Conservation (phyloP, 2,113 vertebrate genomes). For the Pontoporia blainvillei region DNA sequence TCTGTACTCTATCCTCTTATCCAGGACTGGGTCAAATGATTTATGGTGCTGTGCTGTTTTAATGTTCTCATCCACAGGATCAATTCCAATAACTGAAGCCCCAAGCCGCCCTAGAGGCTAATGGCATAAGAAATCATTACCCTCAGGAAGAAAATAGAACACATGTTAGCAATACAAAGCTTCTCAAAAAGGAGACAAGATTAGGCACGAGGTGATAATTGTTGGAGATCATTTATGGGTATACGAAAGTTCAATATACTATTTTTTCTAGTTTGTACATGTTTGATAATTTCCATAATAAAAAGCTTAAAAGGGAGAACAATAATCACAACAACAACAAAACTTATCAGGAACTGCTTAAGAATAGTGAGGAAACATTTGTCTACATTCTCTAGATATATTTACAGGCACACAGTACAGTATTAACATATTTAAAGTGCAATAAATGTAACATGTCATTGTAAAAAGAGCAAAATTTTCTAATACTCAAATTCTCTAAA, state of each 20-base stretch:
- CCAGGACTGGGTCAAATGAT: conserved; percentile 89
- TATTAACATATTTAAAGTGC: neutral
- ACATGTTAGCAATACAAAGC: conserved; percentile 16
- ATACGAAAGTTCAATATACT: neutral
- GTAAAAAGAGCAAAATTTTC: neutral
- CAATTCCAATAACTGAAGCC: conserved; percentile 91
- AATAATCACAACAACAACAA: neutral
- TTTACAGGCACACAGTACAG: neutral
- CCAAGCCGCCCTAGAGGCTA: conserved; percentile 95
- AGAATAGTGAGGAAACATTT: neutral
- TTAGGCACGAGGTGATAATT: neutral
- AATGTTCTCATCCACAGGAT: conserved; percentile 94
- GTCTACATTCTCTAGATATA: neutral
- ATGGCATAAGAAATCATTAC: conserved; percentile 59
- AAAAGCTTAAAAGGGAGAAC: conserved; percentile 18
- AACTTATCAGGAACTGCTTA: neutral
- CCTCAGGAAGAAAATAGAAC: conserved; percentile 60
- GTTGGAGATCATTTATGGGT: neutral
- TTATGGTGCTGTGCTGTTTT: conserved; percentile 88
- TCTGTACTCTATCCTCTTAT: conserved; percentile 85
- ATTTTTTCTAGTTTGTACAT: conserved; percentile 2
- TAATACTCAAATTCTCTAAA: neutral
- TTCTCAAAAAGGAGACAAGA: conserved; percentile 14
- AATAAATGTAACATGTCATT: neutral
- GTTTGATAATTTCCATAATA: conserved; percentile 2